Evolutionary conservation across 2,797 vertebrate genomes (phyloP), one percentile per base, ranked within the genome.

Genomic region (Delichon dasypus): DNA sequence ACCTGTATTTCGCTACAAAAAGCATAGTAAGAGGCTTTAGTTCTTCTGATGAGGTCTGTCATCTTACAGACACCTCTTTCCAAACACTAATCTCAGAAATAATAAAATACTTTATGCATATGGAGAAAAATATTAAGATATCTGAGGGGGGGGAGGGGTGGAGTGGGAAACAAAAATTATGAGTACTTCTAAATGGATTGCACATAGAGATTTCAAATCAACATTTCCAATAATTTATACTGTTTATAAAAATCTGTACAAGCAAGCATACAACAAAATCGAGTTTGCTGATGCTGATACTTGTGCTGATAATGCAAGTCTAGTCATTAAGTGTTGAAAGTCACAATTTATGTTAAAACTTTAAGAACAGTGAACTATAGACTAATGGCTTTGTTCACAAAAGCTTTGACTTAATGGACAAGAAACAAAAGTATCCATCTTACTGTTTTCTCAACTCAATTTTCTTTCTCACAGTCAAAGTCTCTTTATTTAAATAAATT

Each of bases 401-500:
- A 85, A 93, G 58, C 25, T 92, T 44, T 92, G 66, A 76, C 68
- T 82, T 68, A 88, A 79, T 79, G 60, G 79, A 54, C 36, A 94
- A 80, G 42, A 47, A 95, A 61, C 13, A 85, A 83, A 83, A 70
- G 32, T 85, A 94, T 90, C 76, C 51, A 68, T 90, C 64, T 90
- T 93, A 68, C 11, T 86, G 61, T 91, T 95, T 97, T 95, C 68
- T 96, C 68, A 88, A 86, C 23, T 90, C 71, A 54, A 25, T 45
- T 34, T 90, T 83, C 83, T 91, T 93, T 92, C 61, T 85, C 38
- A 58, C 55, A 90, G 65, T 40, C 80, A 90, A 95, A 67, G 74
- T 55, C 90, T 85, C 34, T 70, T 91, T 84, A 94, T 90, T 94
- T 90, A 96, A 96, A 90, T 74, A 87, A 92, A 66, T 86, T 95